Conservation (phyloP, 2,113 vertebrate genomes). For the Emydura subglobosa region DNA sequence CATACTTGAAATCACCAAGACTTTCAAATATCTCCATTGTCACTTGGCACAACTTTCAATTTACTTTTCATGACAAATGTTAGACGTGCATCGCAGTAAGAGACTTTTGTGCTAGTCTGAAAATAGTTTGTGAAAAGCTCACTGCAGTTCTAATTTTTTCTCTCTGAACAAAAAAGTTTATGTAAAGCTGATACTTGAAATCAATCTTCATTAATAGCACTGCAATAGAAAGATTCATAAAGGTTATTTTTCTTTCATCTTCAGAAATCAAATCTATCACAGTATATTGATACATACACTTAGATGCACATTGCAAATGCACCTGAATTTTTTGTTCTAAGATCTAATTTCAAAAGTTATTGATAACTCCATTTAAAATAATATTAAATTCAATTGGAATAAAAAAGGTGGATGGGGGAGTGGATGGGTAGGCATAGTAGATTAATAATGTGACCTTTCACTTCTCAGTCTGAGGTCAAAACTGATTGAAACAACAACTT, state of each 20-base stretch:
- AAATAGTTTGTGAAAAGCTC: not conserved
- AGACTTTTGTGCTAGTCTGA: not conserved
- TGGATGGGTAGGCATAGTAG: slow-evolving; percentile 2
- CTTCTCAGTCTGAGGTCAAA: slow-evolving; percentile 50
- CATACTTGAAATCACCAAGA: not conserved
- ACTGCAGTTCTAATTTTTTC: slow-evolving; percentile 6
- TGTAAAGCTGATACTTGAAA: slow-evolving; percentile 37
- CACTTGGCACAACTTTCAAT: not conserved
- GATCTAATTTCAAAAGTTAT: slow-evolving; percentile 72
- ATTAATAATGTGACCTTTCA: slow-evolving; percentile 65
- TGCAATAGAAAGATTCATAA: slow-evolving; percentile 65
- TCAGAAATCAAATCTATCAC: slow-evolving; percentile 59
- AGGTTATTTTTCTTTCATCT: slow-evolving; percentile 42
- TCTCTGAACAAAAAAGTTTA: slow-evolving; percentile 32
- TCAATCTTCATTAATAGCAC: slow-evolving; percentile 65
- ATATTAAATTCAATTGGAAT: slow-evolving; percentile 42
- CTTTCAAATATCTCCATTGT: slow-evolving; percentile 7
- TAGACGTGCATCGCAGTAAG: slow-evolving; percentile 20
- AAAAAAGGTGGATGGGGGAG: not conserved
- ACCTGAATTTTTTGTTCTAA: slow-evolving; percentile 47
- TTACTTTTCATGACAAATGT: slow-evolving; percentile 32
- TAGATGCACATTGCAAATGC: slow-evolving; percentile 41
- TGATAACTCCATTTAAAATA: slow-evolving; percentile 61
- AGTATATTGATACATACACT: slow-evolving; percentile 51
- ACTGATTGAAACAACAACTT: slow-evolving; percentile 24